phyloP scores from a whole-genome alignment of 2,113 vertebrate genomes.

The Bombycilla garrulus region DNA sequence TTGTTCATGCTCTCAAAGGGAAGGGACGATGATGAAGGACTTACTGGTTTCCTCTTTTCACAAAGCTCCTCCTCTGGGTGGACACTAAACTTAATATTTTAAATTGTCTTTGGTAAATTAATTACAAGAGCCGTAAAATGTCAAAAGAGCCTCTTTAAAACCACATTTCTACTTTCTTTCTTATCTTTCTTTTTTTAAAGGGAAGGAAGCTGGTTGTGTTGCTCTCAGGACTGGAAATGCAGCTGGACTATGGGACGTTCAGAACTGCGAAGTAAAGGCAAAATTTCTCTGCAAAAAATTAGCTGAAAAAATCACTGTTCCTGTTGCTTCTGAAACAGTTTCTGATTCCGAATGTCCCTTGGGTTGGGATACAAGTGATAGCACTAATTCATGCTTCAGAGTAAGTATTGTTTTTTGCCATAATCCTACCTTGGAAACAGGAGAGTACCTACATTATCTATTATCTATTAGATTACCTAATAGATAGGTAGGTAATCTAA shows the following conservation, averaged over 20 bases:
- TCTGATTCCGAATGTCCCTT: conserved; percentile 73
- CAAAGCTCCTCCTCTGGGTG: not conserved
- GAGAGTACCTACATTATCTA: too few species aligned
- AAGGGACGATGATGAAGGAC: not conserved
- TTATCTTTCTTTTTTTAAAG: conserved; percentile 66
- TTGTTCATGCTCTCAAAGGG: not conserved
- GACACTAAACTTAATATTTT: not conserved
- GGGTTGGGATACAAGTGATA: conserved; percentile 71
- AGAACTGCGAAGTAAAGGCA: conserved; percentile 79
- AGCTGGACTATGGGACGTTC: conserved; percentile 89
- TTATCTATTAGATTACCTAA: too few species aligned
- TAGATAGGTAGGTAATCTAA: not conserved
- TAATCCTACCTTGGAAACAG: not conserved
- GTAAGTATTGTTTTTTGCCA: conserved; percentile 57
- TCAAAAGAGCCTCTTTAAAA: not conserved
- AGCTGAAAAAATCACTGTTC: conserved; percentile 75
- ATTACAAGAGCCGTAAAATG: not conserved
- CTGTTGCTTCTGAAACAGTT: conserved; percentile 66
- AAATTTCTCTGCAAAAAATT: conserved; percentile 89
- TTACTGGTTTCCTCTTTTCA: not conserved
- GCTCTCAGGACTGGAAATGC: conserved; percentile 83
- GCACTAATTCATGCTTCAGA: conserved; percentile 75
- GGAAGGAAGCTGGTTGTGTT: conserved; percentile 82
- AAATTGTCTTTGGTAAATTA: not conserved
- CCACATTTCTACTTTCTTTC: not conserved